Evolutionary conservation across 2,888 invertebrate species (phyloP).

Genomic region (Callinectes sapidus): DNA sequence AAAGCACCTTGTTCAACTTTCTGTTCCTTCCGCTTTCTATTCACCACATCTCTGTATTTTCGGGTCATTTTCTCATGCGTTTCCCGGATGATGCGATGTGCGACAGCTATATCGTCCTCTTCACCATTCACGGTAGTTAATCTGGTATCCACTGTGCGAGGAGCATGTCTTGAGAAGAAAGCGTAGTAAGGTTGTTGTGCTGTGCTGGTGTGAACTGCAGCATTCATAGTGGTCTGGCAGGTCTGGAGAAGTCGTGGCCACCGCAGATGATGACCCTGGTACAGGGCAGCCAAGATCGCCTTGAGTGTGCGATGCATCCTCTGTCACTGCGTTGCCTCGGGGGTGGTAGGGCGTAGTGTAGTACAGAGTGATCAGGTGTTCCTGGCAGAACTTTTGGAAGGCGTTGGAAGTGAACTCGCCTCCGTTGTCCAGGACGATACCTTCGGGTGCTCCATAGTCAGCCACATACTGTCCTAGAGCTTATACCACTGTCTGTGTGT

Average conservation of each 20-base stretch:
- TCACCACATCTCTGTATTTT: too few species aligned
- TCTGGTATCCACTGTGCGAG: too few species aligned
- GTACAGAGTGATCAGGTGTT: not conserved
- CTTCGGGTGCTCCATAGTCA: not conserved
- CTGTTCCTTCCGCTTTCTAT: too few species aligned
- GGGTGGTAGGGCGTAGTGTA: not conserved
- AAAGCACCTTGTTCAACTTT: too few species aligned
- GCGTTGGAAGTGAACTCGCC: constrained; percentile 23
- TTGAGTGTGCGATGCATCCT: constrained; percentile 30
- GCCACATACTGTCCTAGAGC: too few species aligned
- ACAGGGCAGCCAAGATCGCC: not conserved
- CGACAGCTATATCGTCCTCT: not conserved
- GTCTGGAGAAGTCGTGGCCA: not conserved
- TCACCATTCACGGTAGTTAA: not conserved
- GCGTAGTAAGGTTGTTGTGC: not conserved
- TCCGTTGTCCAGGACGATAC: not conserved
- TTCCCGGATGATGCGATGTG: not conserved
- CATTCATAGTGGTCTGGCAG: not conserved
- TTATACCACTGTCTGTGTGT: not conserved
- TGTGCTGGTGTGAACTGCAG: not conserved
- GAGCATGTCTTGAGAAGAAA: not conserved
- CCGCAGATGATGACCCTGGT: constrained; percentile 6
- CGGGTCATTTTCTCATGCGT: not conserved
- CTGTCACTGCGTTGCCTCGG: not conserved
- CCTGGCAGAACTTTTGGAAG: not conserved